Evolutionary conservation across 1,140 invertebrate species (phyloP), one percentile per base, ranked within the genome.

Genomic region (Microplitis demolitor): DNA sequence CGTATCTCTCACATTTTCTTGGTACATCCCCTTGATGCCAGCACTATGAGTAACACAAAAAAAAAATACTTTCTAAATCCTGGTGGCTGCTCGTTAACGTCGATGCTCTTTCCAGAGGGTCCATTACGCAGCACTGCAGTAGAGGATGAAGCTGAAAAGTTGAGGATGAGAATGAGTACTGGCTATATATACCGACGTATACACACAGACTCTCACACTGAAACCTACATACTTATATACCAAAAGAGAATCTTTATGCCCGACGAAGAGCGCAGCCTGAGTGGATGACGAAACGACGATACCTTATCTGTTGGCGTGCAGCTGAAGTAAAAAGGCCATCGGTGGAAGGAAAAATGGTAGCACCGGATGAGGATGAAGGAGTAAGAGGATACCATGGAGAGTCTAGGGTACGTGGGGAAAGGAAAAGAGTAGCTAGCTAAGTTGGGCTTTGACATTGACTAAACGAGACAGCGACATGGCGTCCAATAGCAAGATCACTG

Each of bases 401-500:
- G 39, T 45, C 39, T 45, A 45, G 39, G 39, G 39, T 45, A 45
- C 39, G 39, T 45, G 39, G 39, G 39, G 39, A 45, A 45, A 45
- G 39, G 39, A 45, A 45, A 16, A 16, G 24, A 58, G 56, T 24
- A 31, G 71, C 56, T 75, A 63, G 71, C 74, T 81, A 78, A 79
- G 80, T 78, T 77, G 77, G 53, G 78, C 78, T 81, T 82, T 78
- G 79, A 82, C 80, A 74, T 81, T 82, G 79, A 82, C 78, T 82
- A 82, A 82, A 82, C 80, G 80, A 81, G 80, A 80, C 78, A 80
- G 74, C 79, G 79, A 78, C 79, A 82, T 75, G 79, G 74, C 77
- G 78, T 80, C 75, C 79, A 74, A 78, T 31, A 54, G 63, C 67
- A 74, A 77, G 74, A 80, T 72, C 71, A 78, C 54, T 63, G 61